A percentile compares a stretch with the other conserved stretches of the same genome.
Evolutionary conservation across 2,797 vertebrate genomes (phyloP).

Genomic region (Steatocranus sp.): DNA sequence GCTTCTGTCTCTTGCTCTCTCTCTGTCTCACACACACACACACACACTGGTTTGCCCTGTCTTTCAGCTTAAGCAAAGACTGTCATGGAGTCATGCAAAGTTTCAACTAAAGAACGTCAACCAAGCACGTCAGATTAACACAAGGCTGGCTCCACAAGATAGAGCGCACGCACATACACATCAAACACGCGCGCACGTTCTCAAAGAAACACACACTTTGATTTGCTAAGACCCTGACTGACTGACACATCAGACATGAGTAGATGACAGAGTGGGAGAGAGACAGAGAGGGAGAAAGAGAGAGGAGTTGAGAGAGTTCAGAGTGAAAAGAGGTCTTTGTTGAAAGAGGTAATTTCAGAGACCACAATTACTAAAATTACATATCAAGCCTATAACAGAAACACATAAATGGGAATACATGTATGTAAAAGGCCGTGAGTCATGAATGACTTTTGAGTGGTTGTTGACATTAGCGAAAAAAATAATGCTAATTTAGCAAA

Average conservation of each 20-base stretch:
- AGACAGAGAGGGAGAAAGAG: neutral
- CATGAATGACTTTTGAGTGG: neutral
- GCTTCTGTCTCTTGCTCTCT: neutral
- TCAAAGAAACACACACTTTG: constrained; percentile 31
- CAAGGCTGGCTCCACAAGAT: constrained; percentile 63
- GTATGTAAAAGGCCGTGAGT: neutral
- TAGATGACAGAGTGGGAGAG: constrained; percentile 26
- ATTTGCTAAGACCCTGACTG: constrained; percentile 59
- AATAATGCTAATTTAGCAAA: neutral
- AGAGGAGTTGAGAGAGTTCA: constrained; percentile 16
- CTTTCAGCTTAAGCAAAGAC: constrained; percentile 65
- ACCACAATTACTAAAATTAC: neutral
- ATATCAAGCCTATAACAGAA: neutral
- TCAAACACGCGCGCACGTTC: neutral
- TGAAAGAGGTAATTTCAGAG: constrained; percentile 5
- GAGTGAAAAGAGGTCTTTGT: neutral
- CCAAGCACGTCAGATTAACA: constrained; percentile 72
- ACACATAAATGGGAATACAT: neutral
- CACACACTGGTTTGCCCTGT: constrained; percentile 35
- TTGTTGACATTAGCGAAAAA: neutral
- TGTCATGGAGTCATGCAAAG: constrained; percentile 68
- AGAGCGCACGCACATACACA: constrained; percentile 20
- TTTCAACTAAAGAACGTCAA: constrained; percentile 67
- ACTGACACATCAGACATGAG: constrained; percentile 62
- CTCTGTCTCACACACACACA: neutral